These are phyloP conservation scores for Suricata suricatta DNA, from an alignment of 2,113 vertebrate species.

Conservation along the genomic window DNA sequence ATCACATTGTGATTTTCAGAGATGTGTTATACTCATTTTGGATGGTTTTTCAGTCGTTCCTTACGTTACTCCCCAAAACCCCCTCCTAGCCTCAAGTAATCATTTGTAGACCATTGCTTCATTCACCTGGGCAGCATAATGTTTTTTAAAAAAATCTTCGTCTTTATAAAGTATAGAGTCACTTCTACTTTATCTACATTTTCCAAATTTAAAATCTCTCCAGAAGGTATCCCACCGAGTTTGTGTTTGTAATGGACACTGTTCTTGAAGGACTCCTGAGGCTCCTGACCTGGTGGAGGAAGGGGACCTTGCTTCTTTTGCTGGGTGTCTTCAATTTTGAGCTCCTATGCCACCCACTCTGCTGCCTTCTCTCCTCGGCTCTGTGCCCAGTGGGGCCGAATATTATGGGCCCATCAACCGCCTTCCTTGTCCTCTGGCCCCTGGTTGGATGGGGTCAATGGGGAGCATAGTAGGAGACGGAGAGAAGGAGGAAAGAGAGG, in stretches of 20 bases:
- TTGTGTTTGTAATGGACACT: neutral
- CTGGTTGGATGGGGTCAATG: neutral
- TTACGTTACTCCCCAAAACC: neutral
- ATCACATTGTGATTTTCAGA: slow-evolving; percentile 57
- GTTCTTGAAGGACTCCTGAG: neutral
- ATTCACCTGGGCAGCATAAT: slow-evolving; percentile 8
- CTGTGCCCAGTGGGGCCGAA: neutral
- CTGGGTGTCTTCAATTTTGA: neutral
- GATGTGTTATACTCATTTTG: slow-evolving; percentile 23
- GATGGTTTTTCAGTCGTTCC: slow-evolving; percentile 36
- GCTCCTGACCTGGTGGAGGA: neutral
- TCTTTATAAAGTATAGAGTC: neutral
- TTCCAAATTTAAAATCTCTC: neutral
- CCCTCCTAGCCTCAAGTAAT: neutral
- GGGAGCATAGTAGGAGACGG: fast-evolving
- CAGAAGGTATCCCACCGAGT: neutral
- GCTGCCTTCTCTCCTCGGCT: neutral
- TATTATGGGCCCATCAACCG: neutral
- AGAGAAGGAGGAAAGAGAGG: neutral
- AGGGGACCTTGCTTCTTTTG: neutral
- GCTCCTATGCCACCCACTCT: neutral
- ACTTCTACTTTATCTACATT: slow-evolving; percentile 6
- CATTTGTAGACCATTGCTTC: neutral
- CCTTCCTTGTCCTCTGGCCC: neutral
- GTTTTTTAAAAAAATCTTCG: neutral